Evolutionary conservation across 2,888 invertebrate species (phyloP).

Genomic region (Drosophila leonis): DNA sequence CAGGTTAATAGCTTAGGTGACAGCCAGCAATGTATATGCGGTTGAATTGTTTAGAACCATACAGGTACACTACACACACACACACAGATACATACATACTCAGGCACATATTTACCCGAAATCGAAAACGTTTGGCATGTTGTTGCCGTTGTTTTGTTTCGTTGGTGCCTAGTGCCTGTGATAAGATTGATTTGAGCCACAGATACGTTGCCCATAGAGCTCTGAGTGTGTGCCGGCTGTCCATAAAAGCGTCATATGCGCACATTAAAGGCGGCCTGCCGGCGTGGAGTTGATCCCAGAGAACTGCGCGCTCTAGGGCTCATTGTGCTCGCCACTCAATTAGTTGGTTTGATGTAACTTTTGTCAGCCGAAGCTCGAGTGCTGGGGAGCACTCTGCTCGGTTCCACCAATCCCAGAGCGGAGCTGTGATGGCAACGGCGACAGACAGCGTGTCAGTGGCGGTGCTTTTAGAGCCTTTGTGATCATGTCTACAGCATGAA

Average conservation of each 20-base stretch:
- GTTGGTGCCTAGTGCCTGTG: constrained; percentile 47
- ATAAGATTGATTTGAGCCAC: constrained; percentile 81
- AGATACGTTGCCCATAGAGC: constrained; percentile 58
- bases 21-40: constrained; percentile 80
- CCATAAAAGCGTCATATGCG: constrained; percentile 65
- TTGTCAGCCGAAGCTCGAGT: constrained; percentile 62
- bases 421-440: constrained; percentile 36
- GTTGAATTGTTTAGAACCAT: constrained; percentile 77
- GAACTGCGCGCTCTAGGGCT: constrained; percentile 57
- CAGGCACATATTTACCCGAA: constrained; percentile 16
- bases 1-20: constrained; percentile 83
- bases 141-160: constrained; percentile 36
- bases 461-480: constrained; percentile 74
- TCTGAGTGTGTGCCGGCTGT: constrained; percentile 42
- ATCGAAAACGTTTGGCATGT: constrained; percentile 50
- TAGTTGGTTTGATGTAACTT: constrained; percentile 79
- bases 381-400: constrained; percentile 36
- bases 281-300: constrained; percentile 35
- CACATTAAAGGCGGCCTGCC: constrained; percentile 71
- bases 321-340: constrained; percentile 79
- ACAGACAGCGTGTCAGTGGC: constrained; percentile 77
- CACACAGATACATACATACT: neutral
- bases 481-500: constrained; percentile 71
- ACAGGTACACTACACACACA: constrained; percentile 22
- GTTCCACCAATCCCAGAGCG: constrained; percentile 8